Percentiles rank a stretch among this genome's conserved stretches.
Evolutionary conservation across 1,140 invertebrate genomes (phyloP).

Genomic region (Branchinecta lindahli): DNA sequence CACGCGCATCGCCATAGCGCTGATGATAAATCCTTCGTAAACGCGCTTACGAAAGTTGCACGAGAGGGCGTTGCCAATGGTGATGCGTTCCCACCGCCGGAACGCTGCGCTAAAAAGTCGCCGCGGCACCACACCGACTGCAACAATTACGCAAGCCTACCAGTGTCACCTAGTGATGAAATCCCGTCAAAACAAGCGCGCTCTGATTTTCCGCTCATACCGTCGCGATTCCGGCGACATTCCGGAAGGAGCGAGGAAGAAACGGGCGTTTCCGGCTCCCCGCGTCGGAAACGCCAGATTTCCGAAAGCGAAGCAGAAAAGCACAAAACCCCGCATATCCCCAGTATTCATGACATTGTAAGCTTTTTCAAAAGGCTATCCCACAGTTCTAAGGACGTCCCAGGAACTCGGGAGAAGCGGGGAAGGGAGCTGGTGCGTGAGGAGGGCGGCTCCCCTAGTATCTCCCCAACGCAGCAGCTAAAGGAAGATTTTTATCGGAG

Average conservation of each 20-base stretch:
- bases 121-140: background rate
- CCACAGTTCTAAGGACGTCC: constrained; percentile 19
- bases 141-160: background rate
- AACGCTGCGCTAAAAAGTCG: background rate
- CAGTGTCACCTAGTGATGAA: background rate
- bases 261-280: background rate
- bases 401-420: constrained; percentile 13
- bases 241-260: background rate
- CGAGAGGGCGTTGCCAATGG: no score
- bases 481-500: constrained; percentile 47
- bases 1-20: no score
- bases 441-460: constrained; percentile 33
- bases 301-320: background rate
- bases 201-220: background rate
- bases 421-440: constrained; percentile 35
- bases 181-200: background rate
- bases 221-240: background rate
- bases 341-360: constrained; percentile 18
- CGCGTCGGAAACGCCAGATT: background rate
- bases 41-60: no score
- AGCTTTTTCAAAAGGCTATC: constrained; percentile 17
- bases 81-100: background rate
- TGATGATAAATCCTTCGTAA: no score
- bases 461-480: constrained; percentile 32
- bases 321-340: constrained; percentile 13